Conservation (phyloP, 2,797 vertebrate species). For the Macrochelys suwanniensis region DNA sequence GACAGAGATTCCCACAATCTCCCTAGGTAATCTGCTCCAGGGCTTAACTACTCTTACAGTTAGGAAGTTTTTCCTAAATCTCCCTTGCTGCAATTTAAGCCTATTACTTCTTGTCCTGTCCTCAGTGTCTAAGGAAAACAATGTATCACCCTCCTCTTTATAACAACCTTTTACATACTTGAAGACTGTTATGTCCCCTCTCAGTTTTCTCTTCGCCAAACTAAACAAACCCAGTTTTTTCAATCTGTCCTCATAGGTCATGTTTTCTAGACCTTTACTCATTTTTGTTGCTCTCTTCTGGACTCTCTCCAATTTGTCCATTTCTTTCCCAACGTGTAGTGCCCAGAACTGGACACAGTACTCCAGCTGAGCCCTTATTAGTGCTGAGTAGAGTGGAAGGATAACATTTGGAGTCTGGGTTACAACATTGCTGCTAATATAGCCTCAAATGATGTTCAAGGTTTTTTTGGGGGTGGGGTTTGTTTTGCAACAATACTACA, state of each 20-base stretch:
- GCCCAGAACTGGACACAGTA: neutral
- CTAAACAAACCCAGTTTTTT: too few relatives aligned
- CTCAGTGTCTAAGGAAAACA: neutral
- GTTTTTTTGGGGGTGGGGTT: neutral
- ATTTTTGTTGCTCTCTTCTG: neutral
- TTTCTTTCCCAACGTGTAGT: neutral
- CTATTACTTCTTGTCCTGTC: neutral
- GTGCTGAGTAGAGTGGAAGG: neutral
- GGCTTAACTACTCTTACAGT: neutral
- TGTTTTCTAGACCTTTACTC: neutral
- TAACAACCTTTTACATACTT: neutral
- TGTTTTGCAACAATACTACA: neutral
- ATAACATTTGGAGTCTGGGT: neutral
- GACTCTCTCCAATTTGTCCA: neutral
- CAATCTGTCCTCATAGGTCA: neutral
- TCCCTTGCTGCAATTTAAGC: neutral
- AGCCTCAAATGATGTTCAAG: neutral
- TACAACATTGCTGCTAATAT: neutral
- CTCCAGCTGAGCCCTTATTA: neutral
- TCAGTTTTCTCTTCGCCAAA: neutral
- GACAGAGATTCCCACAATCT: neutral
- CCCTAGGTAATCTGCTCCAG: neutral
- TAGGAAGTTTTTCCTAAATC: neutral
- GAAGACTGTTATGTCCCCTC: neutral
- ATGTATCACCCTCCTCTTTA: neutral